Conservation (phyloP, 2,113 vertebrate genomes). For the Hypomesus transpacificus region DNA sequence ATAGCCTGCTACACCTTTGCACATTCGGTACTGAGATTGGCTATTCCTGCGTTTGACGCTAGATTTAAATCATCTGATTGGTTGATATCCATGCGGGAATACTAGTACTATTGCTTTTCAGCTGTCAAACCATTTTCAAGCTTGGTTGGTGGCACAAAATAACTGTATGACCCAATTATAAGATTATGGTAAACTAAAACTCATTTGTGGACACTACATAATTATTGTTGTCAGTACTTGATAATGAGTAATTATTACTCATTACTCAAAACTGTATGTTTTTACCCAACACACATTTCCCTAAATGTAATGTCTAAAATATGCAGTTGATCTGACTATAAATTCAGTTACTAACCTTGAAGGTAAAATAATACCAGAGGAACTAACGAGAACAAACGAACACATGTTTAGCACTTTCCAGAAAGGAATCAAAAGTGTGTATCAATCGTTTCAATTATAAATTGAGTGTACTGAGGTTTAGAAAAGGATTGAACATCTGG, state of each 20-base stretch:
- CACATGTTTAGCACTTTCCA: neutral
- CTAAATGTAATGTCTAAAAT: too few species aligned
- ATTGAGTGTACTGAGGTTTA: neutral
- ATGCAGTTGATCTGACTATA: too few species aligned
- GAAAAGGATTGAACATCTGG: neutral
- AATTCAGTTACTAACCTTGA: too few species aligned
- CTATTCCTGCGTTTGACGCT: neutral
- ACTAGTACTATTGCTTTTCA: neutral
- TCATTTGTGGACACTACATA: too few species aligned
- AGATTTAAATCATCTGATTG: slow-evolving; percentile 49
- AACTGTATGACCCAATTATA: too few species aligned
- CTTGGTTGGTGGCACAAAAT: slow-evolving; percentile 55
- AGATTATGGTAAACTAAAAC: too few species aligned
- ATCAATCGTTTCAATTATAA: neutral
- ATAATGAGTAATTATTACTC: too few species aligned
- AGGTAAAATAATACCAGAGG: neutral
- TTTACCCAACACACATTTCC: too few species aligned
- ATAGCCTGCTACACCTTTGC: slow-evolving; percentile 29
- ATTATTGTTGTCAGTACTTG: too few species aligned
- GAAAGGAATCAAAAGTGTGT: neutral
- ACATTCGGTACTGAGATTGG: slow-evolving; percentile 54
- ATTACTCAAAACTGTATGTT: too few species aligned
- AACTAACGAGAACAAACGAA: neutral
- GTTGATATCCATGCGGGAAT: slow-evolving; percentile 4
- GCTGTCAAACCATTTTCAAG: slow-evolving; percentile 43